Evolutionary conservation across 2,113 vertebrate genomes (phyloP).

Genomic region (Empidonax traillii): DNA sequence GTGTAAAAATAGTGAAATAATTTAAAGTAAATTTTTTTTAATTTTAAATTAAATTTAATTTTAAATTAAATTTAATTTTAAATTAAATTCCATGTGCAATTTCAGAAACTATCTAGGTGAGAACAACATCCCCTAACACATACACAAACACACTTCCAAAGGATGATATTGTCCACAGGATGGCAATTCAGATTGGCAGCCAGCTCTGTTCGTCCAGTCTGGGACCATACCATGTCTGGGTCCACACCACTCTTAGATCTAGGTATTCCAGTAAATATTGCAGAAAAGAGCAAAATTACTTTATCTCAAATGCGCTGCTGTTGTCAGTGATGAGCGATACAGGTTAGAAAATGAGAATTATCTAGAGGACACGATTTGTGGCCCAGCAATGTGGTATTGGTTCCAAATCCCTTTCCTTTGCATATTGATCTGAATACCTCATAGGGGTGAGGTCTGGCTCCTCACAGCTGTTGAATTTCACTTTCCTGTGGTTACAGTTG

Average conservation of each 20-base stretch:
- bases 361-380: background rate
- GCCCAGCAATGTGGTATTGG: background rate
- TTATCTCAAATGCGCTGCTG: background rate
- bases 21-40: background rate
- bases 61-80: background rate
- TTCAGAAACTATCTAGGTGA: background rate
- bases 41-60: background rate
- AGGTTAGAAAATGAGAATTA: background rate
- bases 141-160: background rate
- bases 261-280: background rate
- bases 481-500: slow-evolving; percentile 16
- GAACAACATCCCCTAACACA: background rate
- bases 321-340: background rate
- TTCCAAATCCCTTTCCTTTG: background rate
- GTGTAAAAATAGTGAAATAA: background rate
- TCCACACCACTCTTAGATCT: background rate
- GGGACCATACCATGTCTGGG: background rate
- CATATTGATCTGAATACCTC: background rate
- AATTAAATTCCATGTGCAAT: background rate
- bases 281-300: background rate
- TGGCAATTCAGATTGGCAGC: background rate
- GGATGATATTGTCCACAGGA: background rate
- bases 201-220: background rate
- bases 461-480: background rate
- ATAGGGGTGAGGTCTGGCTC: background rate